phyloP scores from a whole-genome alignment of 1,140 invertebrate species.

The Wasmannia auropunctata region DNA sequence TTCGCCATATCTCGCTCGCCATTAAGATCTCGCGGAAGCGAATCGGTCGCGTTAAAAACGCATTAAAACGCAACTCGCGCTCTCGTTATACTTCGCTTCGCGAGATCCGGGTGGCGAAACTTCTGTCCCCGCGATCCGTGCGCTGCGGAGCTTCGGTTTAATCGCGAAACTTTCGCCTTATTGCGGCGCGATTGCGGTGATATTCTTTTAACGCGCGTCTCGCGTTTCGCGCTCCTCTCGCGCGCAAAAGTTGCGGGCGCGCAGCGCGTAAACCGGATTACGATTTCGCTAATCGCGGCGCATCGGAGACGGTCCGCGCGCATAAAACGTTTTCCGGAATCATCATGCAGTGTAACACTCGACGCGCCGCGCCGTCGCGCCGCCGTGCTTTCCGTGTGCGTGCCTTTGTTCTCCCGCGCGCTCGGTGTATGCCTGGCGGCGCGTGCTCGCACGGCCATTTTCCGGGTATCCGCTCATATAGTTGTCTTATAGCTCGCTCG shows the following conservation, averaged over 20 bases:
- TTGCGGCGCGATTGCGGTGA: neutral
- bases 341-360: neutral
- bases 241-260: conserved; percentile 15
- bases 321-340: conserved; percentile 44
- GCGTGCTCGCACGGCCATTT: neutral
- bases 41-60: conserved; percentile 11
- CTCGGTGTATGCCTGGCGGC: neutral
- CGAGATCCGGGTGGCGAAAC: neutral
- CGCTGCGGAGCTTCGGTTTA: neutral
- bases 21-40: neutral
- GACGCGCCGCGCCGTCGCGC: too few species aligned
- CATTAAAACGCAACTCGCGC: conserved; percentile 16
- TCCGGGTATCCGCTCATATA: conserved; percentile 42
- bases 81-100: neutral
- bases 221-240: neutral
- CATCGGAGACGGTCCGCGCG: too few species aligned
- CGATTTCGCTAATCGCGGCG: conserved; percentile 3
- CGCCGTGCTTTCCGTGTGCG: too few species aligned
- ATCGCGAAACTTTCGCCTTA: conserved; percentile 37
- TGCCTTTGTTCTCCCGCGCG: neutral
- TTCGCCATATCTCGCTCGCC: neutral
- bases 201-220: conserved; percentile 32
- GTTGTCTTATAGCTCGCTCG: conserved; percentile 34
- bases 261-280: neutral
- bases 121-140: neutral